phyloP scores from a whole-genome alignment of 2,797 vertebrate species.

The Brachyalestes nurse region DNA sequence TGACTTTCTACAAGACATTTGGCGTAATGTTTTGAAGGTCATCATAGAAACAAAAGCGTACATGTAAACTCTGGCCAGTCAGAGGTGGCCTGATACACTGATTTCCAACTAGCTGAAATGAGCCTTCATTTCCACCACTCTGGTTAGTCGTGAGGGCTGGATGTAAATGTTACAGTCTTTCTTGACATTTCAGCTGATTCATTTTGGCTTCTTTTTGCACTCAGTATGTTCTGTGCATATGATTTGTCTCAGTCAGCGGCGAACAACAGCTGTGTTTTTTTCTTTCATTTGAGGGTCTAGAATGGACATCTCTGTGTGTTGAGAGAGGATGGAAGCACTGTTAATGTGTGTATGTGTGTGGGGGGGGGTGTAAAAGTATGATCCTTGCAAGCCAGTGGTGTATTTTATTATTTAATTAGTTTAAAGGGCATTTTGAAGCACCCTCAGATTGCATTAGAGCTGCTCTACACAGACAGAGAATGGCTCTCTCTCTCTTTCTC shows the following conservation, averaged over 20 bases:
- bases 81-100: background rate
- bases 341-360: slow-evolving; percentile 39
- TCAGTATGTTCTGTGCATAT: background rate
- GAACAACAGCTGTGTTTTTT: background rate
- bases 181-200: background rate
- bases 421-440: slow-evolving; percentile 61
- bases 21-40: background rate
- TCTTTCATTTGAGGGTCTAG: background rate
- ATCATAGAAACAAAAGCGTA: background rate
- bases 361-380: slow-evolving; percentile 25
- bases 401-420: slow-evolving; percentile 55
- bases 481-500: slow-evolving; percentile 51
- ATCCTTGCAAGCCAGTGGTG: slow-evolving; percentile 53
- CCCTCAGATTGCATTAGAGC: slow-evolving; percentile 64
- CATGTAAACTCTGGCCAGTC: background rate
- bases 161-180: background rate
- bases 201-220: background rate
- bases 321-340: slow-evolving; percentile 31
- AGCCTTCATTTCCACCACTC: background rate
- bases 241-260: background rate
- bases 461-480: slow-evolving; percentile 53
- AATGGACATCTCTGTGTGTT: slow-evolving; percentile 29
- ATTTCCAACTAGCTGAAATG: slow-evolving; percentile 30
- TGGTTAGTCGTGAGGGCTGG: background rate
- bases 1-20: background rate